Conservation (phyloP, 92 coral and sea anemone species). For the Meandrina meandrites region DNA sequence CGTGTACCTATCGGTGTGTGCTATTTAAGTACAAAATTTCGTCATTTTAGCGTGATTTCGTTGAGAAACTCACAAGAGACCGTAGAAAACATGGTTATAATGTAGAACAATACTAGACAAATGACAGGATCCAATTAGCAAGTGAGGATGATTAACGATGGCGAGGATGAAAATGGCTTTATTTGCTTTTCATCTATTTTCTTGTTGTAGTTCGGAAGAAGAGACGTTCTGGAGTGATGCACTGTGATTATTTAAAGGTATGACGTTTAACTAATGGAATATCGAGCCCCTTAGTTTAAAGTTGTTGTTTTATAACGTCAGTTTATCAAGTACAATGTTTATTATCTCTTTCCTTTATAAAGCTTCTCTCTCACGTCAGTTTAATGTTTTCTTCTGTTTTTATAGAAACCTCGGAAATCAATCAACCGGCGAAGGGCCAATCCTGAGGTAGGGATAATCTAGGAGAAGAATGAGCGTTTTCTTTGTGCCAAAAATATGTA, state of each 20-base stretch:
- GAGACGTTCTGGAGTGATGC: slow-evolving; percentile 96
- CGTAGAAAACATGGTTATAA: background rate
- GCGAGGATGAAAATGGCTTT: background rate
- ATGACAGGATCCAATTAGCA: background rate
- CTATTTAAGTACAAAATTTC: background rate
- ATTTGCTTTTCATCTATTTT: background rate
- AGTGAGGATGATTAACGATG: background rate
- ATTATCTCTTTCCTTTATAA: background rate
- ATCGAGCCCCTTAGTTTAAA: background rate
- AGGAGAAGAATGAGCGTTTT: background rate
- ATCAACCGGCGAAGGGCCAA: slow-evolving; percentile 95
- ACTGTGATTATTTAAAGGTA: slow-evolving; percentile 97
- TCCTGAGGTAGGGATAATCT: slow-evolving; percentile 78
- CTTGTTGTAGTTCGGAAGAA: slow-evolving; percentile 73
- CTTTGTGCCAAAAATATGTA: background rate
- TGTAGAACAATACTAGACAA: background rate
- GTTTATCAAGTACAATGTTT: background rate
- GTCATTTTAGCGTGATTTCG: background rate
- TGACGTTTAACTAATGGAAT: background rate
- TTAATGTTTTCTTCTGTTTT: background rate
- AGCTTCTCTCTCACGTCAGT: background rate
- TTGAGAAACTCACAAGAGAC: background rate
- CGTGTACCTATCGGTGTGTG: background rate
- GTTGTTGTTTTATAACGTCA: background rate
- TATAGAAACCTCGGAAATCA: slow-evolving; percentile 95